Percentiles rank a stretch among this genome's conserved stretches.
Evolutionary conservation across 2,888 invertebrate genomes (phyloP).

Genomic region (Andrena haemorrhoa): DNA sequence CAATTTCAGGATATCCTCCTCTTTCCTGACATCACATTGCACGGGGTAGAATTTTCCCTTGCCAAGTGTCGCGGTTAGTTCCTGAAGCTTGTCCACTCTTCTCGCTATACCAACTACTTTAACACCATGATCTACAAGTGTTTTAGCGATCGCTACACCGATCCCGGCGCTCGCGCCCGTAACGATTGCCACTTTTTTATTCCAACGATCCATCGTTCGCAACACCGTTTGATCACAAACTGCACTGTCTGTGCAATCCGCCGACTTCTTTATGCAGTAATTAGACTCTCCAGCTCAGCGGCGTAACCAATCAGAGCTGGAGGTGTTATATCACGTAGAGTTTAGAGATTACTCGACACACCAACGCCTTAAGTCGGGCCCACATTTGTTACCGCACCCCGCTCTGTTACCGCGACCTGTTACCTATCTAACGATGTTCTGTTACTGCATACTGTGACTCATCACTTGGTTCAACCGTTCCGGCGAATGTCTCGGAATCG

Average conservation of each 20-base stretch:
- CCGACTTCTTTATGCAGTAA: no score
- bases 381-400: no score
- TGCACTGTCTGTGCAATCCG: not conserved
- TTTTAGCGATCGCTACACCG: slow-evolving; percentile 85
- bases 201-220: slow-evolving; percentile 87
- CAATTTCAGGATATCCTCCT: slow-evolving; percentile 86
- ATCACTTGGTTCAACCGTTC: no score
- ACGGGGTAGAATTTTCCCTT: slow-evolving; percentile 73
- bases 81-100: slow-evolving; percentile 84
- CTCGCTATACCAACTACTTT: slow-evolving; percentile 87
- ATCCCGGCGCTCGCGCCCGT: slow-evolving; percentile 89
- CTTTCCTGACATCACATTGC: slow-evolving; percentile 86
- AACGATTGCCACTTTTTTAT: slow-evolving; percentile 87
- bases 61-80: slow-evolving; percentile 56
- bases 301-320: no score
- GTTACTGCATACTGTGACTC: no score
- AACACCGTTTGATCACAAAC: not conserved
- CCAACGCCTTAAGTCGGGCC: no score
- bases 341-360: no score
- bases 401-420: no score
- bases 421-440: no score
- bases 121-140: slow-evolving; percentile 85
- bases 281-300: no score
- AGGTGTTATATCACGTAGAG: no score
- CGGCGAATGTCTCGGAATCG: no score